These are phyloP conservation scores for Malurus melanocephalus DNA, from an alignment of 2,113 vertebrate genomes.

Conservation along the genomic window DNA sequence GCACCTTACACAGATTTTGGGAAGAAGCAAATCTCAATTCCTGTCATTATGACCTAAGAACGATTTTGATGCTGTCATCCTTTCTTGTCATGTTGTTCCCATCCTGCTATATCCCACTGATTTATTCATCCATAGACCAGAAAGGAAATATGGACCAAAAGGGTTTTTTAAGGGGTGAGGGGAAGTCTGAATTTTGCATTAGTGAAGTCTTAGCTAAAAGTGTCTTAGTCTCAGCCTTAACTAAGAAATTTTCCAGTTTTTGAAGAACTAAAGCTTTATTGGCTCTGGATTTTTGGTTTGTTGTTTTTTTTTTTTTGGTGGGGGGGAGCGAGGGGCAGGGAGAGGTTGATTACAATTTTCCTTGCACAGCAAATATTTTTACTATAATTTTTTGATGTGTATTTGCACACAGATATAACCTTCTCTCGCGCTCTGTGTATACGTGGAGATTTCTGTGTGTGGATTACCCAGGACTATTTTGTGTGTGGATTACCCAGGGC, in stretches of 20 bases:
- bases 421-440: not conserved
- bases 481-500: not conserved
- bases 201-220: not conserved
- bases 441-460: not conserved
- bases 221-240: not conserved
- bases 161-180: not conserved
- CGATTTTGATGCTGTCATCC: not conserved
- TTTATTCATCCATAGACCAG: not conserved
- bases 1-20: not conserved
- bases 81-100: not conserved
- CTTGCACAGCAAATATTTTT: slow-evolving; percentile 1
- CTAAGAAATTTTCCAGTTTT: not conserved
- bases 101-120: not conserved
- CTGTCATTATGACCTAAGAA: not conserved
- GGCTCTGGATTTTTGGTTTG: not conserved
- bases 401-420: not conserved
- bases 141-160: not conserved
- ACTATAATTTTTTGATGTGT: not conserved
- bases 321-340: too few relatives aligned
- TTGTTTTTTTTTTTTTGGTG: not conserved
- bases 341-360: not conserved
- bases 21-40: not conserved
- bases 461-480: not conserved
- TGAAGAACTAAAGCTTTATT: not conserved
- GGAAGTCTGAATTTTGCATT: not conserved